Evolutionary conservation across 2,113 vertebrate species (phyloP), one percentile per base, ranked within the genome.

Genomic region (Dunckerocampus dactyliophorus): DNA sequence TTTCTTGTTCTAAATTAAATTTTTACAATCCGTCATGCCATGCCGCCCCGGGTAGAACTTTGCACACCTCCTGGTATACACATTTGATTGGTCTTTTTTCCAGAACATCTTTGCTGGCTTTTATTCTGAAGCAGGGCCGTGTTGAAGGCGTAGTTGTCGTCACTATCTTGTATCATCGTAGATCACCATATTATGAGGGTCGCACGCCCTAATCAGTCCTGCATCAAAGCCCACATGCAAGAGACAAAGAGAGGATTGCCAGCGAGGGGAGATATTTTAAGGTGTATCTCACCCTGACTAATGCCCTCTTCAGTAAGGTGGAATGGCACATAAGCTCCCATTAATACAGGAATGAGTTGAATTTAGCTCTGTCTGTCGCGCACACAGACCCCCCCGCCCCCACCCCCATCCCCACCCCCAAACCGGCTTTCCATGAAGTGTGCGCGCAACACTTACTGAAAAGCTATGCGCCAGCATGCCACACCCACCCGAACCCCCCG

Each of bases 311-410:
- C 84, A 86, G 82, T 81, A 82, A 87, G 85, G 69, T 76, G 85
- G 85, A 84, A 88, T 88, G 77, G 79, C 76, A 82, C 80, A 82
- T 90, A 92, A 90, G 87, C 90, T 85, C 86, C 88, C 87, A 90
- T 92, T 91, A 92, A 91, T 90, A 90, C 87, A 87, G 88, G 89
- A 92, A 92, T 91, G 89, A 88, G 89, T 88, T 91, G 88, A 87
- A 92, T 92, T 90, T 91, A 90, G 89, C 86, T 81, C 85, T 59
- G 89, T 90, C 87, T 91, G 80, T 79, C 81, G n/a, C 81, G 72
- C 77, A 63, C 47, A 76, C 65, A 80, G 79, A 62, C 71, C 47
- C 82, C 75, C 79, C 61, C 45, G 76, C 68, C 82, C 81, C 62
- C 72, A 47, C 82, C 74, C 69, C n/a, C n/a, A n/a, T n/a, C n/a